These are phyloP conservation scores for Diadumene lineata DNA, from an alignment of 92 coral and sea anemone species.

Conservation along the genomic window DNA sequence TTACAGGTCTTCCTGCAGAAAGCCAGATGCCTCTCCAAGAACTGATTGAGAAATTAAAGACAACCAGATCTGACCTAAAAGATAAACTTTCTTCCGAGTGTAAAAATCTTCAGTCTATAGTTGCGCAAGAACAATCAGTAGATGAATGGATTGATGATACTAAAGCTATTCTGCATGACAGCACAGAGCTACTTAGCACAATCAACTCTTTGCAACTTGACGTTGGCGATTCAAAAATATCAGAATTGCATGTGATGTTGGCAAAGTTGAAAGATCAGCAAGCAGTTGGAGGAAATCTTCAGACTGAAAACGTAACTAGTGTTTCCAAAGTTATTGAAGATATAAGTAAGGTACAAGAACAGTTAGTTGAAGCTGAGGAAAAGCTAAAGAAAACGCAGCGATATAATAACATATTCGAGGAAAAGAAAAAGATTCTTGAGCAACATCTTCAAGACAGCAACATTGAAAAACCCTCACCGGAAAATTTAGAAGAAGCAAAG, in stretches of 20 bases:
- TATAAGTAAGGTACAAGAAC: neutral
- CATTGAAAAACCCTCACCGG: conserved; percentile 20
- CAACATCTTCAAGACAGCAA: conserved; percentile 46
- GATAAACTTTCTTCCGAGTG: conserved; percentile 35
- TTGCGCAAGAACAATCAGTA: conserved; percentile 69
- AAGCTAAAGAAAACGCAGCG: conserved; percentile 19
- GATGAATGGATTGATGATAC: conserved; percentile 70
- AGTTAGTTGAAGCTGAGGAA: conserved; percentile 25
- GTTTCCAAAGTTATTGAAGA: conserved; percentile 12
- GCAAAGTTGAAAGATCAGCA: conserved; percentile 57
- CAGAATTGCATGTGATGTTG: conserved; percentile 33
- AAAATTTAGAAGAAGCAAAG: conserved; percentile 48
- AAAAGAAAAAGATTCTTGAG: conserved; percentile 27
- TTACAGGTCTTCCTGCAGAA: conserved; percentile 24
- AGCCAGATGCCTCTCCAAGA: conserved; percentile 29
- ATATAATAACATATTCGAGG: conserved; percentile 7
- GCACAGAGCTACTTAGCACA: conserved; percentile 17
- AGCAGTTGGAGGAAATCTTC: conserved; percentile 29
- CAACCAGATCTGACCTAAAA: conserved; percentile 24
- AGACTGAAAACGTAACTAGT: neutral
- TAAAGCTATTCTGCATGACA: conserved; percentile 37
- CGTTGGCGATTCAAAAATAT: conserved; percentile 4
- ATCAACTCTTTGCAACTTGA: neutral
- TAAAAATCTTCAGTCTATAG: conserved; percentile 46
- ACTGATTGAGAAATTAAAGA: conserved; percentile 23